Percentiles rank a stretch among this genome's conserved stretches.
Conservation (phyloP, 1,140 invertebrate genomes). For the Centruroides vittatus region DNA sequence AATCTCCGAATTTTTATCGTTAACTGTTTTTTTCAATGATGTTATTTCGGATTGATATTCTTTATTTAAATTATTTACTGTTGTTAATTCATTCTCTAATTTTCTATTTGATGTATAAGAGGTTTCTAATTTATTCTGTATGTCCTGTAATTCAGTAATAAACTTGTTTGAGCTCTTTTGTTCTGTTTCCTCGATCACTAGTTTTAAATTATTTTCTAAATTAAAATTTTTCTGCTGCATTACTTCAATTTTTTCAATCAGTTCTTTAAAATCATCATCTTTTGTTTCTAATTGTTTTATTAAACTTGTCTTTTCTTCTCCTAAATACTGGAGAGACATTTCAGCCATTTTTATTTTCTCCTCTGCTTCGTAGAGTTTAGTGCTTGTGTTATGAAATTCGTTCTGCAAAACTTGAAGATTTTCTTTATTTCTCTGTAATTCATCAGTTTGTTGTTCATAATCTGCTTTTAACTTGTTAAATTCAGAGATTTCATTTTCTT, state of each 20-base stretch:
- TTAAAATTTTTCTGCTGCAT: neutral
- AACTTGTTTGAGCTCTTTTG: neutral
- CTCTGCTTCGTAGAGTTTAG: neutral
- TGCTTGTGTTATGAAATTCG: neutral
- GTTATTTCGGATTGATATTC: too few species aligned
- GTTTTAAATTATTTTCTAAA: neutral
- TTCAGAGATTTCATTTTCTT: slow-evolving; percentile 1
- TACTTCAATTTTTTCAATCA: neutral
- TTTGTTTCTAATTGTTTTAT: neutral
- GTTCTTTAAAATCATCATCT: neutral
- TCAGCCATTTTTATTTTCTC: neutral
- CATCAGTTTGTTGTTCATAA: neutral
- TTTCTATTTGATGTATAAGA: neutral
- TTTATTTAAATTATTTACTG: too few species aligned
- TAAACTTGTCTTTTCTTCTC: neutral
- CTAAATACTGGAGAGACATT: neutral
- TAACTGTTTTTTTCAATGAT: too few species aligned
- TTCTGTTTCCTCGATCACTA: neutral
- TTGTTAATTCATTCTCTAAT: too few species aligned
- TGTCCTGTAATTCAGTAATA: neutral
- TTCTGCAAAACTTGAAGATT: neutral
- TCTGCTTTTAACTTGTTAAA: neutral
- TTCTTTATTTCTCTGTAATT: neutral
- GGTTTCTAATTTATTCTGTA: neutral
- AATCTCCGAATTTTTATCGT: too few species aligned